Evolutionary conservation across 2,113 vertebrate genomes (phyloP), one percentile per base, ranked within the genome.

Genomic region (Heliornis fulica): DNA sequence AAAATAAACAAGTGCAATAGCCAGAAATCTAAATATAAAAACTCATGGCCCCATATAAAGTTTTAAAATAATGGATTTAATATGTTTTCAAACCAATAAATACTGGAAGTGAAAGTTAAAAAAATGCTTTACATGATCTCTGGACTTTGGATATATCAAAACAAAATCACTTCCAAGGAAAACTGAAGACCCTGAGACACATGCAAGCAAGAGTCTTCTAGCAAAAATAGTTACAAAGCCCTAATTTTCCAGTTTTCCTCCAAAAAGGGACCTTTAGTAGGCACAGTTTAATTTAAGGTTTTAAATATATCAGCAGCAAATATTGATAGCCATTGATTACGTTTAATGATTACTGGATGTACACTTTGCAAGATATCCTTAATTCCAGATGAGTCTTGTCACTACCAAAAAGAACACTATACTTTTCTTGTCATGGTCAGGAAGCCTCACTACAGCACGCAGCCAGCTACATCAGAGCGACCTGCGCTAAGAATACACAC

Each of bases 181-280:
- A 97, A 97, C 90, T 95, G 85, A 97, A 97, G 95, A 97, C 93
- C 95, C 96, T 96, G 95, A 97, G 94, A 97, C 88, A 93, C 83
- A 92, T 94, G 95, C 94, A 95, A 93, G 68, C 93, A 97, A 21
- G 89, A 97, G 95, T 97, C 97, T 97, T 97, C 97, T 95, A 96
- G 96, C 93, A 95, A 96, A 98, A 97, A 94, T 91, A 96, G 76
- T 90, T 96, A 89, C 64, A 95, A 96, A 96, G 70, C 82, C 92
- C 90, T 92, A 89, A 89, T 95, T 95, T 97, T 97, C 96, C 96
- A 97, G 96, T 98, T 97, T 97, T 96, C 87, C 93, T 96, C 93
- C 83, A 91, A 95, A 83, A 94, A 96, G 72, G 96, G 75, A 96
- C 75, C 91, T 96, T 96, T 92, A 93, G 56, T 96, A 97, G 96